Evolutionary conservation across 2,113 vertebrate genomes (phyloP).

Genomic region (Otus sunia): DNA sequence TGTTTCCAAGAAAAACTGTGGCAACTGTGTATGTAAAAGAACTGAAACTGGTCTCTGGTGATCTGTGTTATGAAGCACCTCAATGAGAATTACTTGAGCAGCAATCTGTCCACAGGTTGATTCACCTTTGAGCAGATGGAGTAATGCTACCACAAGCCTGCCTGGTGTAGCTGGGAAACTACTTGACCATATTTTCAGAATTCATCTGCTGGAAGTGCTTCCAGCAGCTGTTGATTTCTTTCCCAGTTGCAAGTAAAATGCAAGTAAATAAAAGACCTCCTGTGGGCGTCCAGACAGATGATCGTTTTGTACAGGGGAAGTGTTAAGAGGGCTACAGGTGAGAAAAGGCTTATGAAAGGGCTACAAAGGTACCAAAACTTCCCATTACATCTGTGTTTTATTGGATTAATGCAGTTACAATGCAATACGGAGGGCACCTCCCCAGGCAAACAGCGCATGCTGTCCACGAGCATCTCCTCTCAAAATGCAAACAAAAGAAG

Average conservation of each 20-base stretch:
- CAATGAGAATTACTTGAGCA: background rate
- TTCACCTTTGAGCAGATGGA: background rate
- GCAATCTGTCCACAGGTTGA: background rate
- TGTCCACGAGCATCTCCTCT: background rate
- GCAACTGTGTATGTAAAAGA: background rate
- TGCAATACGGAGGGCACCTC: background rate
- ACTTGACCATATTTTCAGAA: background rate
- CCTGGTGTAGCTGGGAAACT: background rate
- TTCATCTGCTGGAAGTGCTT: background rate
- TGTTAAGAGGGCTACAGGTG: background rate
- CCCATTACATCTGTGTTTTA: background rate
- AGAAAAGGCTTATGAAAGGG: background rate
- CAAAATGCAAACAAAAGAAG: background rate
- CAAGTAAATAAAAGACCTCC: background rate
- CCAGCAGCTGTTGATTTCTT: background rate
- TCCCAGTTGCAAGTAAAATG: background rate
- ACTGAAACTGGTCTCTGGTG: background rate
- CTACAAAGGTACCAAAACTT: background rate
- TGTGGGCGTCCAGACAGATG: background rate
- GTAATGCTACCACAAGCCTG: background rate
- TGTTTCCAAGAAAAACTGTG: background rate
- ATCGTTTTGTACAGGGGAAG: background rate
- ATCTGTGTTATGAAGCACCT: background rate
- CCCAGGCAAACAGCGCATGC: background rate
- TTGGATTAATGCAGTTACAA: slow-evolving; percentile 23